Conservation (phyloP, 2,113 vertebrate species). For the Dipodomys stephensi region DNA sequence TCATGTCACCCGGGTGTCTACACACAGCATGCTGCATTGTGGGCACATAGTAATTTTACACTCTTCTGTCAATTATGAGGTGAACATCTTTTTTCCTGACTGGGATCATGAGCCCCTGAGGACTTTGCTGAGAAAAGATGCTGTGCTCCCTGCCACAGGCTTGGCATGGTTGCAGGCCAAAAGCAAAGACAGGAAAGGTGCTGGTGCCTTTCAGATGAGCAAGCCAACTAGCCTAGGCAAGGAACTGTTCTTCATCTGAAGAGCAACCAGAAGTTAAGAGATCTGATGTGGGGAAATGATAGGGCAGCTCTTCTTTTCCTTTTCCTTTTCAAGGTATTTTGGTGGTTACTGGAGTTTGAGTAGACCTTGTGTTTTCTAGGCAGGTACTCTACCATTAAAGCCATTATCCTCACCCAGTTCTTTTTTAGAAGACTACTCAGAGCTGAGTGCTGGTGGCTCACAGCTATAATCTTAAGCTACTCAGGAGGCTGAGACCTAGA, state of each 20-base stretch:
- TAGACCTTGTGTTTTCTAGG: too few species aligned
- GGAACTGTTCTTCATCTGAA: background rate
- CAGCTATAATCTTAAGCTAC: too few species aligned
- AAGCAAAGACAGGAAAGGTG: background rate
- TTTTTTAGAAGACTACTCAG: too few species aligned
- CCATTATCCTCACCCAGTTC: too few species aligned
- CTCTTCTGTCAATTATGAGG: background rate
- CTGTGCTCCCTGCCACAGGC: background rate
- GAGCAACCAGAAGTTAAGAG: background rate
- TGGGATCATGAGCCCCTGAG: background rate
- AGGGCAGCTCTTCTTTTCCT: background rate
- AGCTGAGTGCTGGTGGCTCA: too few species aligned
- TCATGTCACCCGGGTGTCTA: background rate
- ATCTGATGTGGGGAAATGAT: background rate
- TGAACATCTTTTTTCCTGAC: background rate
- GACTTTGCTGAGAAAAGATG: background rate
- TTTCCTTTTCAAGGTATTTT: too few species aligned
- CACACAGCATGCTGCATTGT: accelerated
- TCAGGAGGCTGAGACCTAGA: too few species aligned
- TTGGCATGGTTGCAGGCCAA: background rate
- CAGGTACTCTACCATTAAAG: too few species aligned
- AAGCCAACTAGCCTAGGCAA: background rate
- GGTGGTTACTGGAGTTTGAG: too few species aligned
- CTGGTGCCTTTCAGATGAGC: background rate
- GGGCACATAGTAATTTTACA: background rate